Conservation (phyloP, 2,113 vertebrate genomes). For the Chlorodrepanis virens region DNA sequence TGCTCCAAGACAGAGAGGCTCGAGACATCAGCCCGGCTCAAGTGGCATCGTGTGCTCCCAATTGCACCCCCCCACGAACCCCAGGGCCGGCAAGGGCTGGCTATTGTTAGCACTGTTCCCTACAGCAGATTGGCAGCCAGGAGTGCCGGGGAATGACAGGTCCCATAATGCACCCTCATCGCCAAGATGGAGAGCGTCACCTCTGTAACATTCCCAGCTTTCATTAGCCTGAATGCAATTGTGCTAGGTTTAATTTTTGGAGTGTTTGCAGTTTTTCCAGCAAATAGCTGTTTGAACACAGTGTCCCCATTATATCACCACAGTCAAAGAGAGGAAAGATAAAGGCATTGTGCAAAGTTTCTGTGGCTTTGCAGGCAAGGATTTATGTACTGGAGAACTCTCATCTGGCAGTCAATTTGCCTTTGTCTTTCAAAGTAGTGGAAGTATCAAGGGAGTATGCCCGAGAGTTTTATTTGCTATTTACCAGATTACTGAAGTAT, state of each 20-base stretch:
- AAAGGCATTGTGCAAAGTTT: constrained; percentile 67
- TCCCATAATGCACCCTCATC: constrained; percentile 52
- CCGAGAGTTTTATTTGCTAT: constrained; percentile 54
- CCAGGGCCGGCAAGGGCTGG: background rate
- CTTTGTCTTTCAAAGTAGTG: constrained; percentile 63
- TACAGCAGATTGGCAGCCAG: constrained; percentile 58
- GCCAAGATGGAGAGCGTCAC: constrained; percentile 60
- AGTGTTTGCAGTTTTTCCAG: constrained; percentile 69
- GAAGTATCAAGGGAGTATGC: constrained; percentile 51
- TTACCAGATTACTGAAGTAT: constrained; percentile 51
- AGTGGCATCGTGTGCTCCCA: background rate
- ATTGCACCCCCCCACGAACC: background rate
- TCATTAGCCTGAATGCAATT: constrained; percentile 65
- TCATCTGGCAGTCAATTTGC: constrained; percentile 65
- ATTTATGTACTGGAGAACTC: constrained; percentile 65
- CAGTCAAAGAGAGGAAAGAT: constrained; percentile 63
- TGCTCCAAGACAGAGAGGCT: background rate
- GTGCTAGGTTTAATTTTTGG: constrained; percentile 71
- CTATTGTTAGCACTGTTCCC: constrained; percentile 26
- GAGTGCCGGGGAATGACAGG: constrained; percentile 51
- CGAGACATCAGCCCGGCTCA: background rate
- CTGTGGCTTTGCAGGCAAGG: constrained; percentile 60
- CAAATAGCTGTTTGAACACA: constrained; percentile 67
- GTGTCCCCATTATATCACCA: constrained; percentile 64
- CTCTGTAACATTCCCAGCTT: constrained; percentile 58